phyloP scores from a whole-genome alignment of 2,888 invertebrate genomes.

The Schrankia costaestrigalis region DNA sequence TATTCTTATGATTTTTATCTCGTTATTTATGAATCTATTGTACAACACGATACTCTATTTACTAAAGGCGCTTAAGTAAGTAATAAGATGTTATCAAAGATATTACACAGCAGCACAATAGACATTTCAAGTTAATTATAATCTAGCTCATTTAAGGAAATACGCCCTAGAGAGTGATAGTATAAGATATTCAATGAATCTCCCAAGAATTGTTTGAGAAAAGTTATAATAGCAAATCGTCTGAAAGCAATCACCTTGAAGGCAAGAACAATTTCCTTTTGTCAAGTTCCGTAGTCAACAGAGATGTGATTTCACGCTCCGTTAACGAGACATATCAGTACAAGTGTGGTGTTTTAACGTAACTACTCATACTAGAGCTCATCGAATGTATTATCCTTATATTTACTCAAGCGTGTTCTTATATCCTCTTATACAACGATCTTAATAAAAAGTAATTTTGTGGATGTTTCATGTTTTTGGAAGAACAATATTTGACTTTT shows the following conservation, averaged over 20 bases:
- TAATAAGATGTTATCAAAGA: too few relatives aligned
- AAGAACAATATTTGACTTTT: not conserved
- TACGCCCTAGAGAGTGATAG: too few relatives aligned
- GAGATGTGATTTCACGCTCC: slow-evolving; percentile 53
- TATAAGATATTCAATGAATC: too few relatives aligned
- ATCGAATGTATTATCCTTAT: slow-evolving; percentile 16
- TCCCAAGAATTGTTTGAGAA: slow-evolving; percentile 25
- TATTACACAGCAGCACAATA: too few relatives aligned
- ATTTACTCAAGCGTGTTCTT: slow-evolving; percentile 15
- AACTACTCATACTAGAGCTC: slow-evolving; percentile 24
- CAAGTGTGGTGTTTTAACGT: slow-evolving; percentile 19
- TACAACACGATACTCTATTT: too few relatives aligned
- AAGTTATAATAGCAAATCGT: slow-evolving; percentile 38
- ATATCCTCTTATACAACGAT: slow-evolving; percentile 1
- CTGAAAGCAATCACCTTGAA: slow-evolving; percentile 41
- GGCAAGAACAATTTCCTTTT: slow-evolving; percentile 48
- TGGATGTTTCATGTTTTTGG: not conserved
- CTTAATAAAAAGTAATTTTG: not conserved
- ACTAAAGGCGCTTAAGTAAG: too few relatives aligned
- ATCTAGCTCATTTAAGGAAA: too few relatives aligned
- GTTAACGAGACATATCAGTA: slow-evolving; percentile 37
- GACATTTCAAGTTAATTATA: too few relatives aligned
- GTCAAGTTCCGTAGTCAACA: slow-evolving; percentile 46
- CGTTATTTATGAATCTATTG: too few relatives aligned
- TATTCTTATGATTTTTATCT: too few relatives aligned